Conservation (phyloP, 2,888 invertebrate genomes). For the Heteromyza rotundicornis region DNA sequence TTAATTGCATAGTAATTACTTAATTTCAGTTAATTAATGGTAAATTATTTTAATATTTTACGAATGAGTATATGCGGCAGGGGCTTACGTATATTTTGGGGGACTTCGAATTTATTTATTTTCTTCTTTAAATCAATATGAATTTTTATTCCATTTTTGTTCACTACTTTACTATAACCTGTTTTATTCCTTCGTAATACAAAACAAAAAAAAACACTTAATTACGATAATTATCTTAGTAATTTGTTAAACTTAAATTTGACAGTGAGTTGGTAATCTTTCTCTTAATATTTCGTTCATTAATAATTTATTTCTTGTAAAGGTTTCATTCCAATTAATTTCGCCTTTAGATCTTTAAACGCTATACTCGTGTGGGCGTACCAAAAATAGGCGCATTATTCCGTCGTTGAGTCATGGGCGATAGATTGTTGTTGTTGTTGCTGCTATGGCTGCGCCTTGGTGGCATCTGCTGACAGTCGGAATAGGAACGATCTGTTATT, state of each 20-base stretch:
- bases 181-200: slow-evolving; percentile 10
- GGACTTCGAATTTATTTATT: slow-evolving; percentile 2
- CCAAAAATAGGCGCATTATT: slow-evolving; percentile 54
- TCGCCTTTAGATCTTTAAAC: slow-evolving; percentile 52
- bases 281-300: not conserved
- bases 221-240: not conserved
- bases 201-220: not conserved
- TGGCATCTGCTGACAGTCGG: slow-evolving; percentile 66
- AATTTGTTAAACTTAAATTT: no score
- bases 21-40: not conserved
- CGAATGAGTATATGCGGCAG: no score
- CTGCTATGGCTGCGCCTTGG: slow-evolving; percentile 44
- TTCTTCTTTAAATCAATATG: not conserved
- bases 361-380: slow-evolving; percentile 62
- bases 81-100: slow-evolving; percentile 6
- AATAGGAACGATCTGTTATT: slow-evolving; percentile 69
- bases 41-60: not conserved
- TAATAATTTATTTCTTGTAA: not conserved
- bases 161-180: slow-evolving; percentile 1
- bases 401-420: slow-evolving; percentile 49
- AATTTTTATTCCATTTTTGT: no score
- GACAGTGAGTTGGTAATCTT: no score
- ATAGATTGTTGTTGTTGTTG: slow-evolving; percentile 40
- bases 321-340: not conserved
- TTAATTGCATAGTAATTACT: no score